Conservation (phyloP, 2,797 vertebrate species). For the Myiothlypis coronata region DNA sequence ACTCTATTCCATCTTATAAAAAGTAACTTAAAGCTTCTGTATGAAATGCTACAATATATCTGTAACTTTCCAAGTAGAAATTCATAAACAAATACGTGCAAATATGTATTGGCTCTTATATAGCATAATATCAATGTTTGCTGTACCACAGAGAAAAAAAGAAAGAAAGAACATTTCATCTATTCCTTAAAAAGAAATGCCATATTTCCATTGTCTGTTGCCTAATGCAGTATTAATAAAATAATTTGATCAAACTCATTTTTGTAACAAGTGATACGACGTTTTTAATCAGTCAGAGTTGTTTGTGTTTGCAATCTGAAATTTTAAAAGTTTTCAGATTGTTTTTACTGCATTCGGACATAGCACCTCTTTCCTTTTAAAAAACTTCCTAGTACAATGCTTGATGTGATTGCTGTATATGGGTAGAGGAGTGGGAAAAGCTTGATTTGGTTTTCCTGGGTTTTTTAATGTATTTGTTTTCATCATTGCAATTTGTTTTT, state of each 20-base stretch:
- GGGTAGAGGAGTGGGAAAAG: background rate
- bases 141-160: background rate
- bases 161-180: background rate
- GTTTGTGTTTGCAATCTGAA: background rate
- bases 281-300: background rate
- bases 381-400: background rate
- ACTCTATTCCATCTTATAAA: background rate
- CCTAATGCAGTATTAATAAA: background rate
- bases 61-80: background rate
- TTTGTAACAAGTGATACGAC: background rate
- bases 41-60: background rate
- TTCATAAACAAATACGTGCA: background rate
- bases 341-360: background rate
- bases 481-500: background rate
- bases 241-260: background rate
- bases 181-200: background rate
- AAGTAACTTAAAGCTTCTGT: background rate
- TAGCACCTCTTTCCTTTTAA: background rate
- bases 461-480: background rate
- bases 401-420: background rate
- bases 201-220: background rate
- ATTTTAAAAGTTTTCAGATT: background rate
- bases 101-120: background rate
- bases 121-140: background rate
- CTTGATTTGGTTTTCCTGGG: background rate